Evolutionary conservation across 1,140 invertebrate species (phyloP).

Genomic region (Musca vetustissima): DNA sequence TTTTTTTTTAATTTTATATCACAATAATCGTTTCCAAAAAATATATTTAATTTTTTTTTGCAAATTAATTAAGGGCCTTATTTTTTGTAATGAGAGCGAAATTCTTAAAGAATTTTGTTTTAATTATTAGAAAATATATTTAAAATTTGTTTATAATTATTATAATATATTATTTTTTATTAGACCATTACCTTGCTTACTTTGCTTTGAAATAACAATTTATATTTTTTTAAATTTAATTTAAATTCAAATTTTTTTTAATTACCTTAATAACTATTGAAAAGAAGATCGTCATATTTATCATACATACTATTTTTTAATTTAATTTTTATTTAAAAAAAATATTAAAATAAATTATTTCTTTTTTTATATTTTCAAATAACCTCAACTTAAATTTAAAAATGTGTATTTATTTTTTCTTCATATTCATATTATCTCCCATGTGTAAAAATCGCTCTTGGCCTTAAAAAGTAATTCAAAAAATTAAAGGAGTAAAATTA

Average conservation of each 20-base stretch:
- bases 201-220: too few relatives aligned
- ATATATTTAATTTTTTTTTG: slow-evolving; percentile 18
- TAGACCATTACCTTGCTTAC: too few relatives aligned
- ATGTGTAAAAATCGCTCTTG: slow-evolving; percentile 52
- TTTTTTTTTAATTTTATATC: slow-evolving; percentile 51
- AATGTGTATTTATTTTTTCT: slow-evolving; percentile 9
- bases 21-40: slow-evolving; percentile 36
- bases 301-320: not conserved
- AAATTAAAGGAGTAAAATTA: not conserved
- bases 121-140: too few relatives aligned
- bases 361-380: slow-evolving; percentile 4
- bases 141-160: not conserved
- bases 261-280: too few relatives aligned
- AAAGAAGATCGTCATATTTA: too few relatives aligned
- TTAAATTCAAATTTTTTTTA: too few relatives aligned
- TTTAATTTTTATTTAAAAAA: not conserved
- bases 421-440: slow-evolving; percentile 38
- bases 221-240: too few relatives aligned
- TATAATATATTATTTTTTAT: not conserved
- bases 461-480: slow-evolving; percentile 34
- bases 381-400: slow-evolving; percentile 2
- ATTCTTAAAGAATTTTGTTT: too few relatives aligned
- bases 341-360: not conserved
- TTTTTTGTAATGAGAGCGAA: not conserved
- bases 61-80: not conserved